Evolutionary conservation across 2,797 vertebrate genomes (phyloP).

Genomic region (Paratrypauchen microcephalus): DNA sequence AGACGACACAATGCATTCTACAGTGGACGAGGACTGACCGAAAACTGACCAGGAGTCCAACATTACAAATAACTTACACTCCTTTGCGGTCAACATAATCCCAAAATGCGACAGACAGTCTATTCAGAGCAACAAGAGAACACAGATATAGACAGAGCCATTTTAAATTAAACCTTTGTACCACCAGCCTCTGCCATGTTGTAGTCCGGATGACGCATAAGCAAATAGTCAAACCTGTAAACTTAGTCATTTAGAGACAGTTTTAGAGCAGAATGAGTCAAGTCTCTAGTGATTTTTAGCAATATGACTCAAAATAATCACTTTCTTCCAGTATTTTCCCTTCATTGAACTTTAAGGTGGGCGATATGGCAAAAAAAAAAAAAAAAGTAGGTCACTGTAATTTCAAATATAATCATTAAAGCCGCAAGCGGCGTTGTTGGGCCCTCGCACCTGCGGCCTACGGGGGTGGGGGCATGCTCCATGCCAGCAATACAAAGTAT

Average conservation of each 20-base stretch:
- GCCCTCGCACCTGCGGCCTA: too few relatives aligned
- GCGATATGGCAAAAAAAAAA: background rate
- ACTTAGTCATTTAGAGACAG: slow-evolving; percentile 16
- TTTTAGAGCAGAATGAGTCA: slow-evolving; percentile 15
- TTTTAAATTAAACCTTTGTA: too few relatives aligned
- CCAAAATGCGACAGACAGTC: slow-evolving; percentile 53
- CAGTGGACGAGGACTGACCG: slow-evolving; percentile 11
- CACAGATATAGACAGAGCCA: slow-evolving; percentile 61
- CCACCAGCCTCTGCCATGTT: slow-evolving; percentile 17
- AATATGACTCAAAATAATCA: slow-evolving; percentile 5
- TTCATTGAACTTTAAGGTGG: background rate
- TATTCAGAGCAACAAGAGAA: slow-evolving; percentile 33
- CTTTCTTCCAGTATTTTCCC: slow-evolving; percentile 8
- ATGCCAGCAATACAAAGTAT: too few relatives aligned
- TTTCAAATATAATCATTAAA: too few relatives aligned
- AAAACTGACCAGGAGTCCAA: slow-evolving; percentile 19
- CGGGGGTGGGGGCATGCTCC: too few relatives aligned
- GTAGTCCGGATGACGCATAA: slow-evolving; percentile 48
- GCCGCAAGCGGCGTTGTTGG: too few relatives aligned
- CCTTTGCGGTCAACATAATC: slow-evolving; percentile 50
- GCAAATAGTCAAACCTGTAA: slow-evolving; percentile 56
- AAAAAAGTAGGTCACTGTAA: too few relatives aligned
- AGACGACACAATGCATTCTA: slow-evolving; percentile 44
- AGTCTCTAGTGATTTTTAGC: slow-evolving; percentile 1
- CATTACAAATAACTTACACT: slow-evolving; percentile 54